Base-by-base conservation (phyloP, 2,113 vertebrate species). In the Podilymbus podiceps region DNA sequence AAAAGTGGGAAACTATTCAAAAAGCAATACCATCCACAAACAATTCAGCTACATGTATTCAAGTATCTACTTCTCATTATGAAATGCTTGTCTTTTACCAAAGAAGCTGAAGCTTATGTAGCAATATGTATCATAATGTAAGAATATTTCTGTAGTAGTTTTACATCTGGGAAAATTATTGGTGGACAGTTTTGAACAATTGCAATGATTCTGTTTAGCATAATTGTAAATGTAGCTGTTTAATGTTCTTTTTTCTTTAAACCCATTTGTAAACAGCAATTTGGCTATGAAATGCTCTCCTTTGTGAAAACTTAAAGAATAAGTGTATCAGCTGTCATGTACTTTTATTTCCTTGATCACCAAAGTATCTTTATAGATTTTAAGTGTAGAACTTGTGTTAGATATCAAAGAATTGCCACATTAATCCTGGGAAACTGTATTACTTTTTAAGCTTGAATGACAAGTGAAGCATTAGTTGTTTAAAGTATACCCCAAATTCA, bases 71-170 rank as follows among this genome's bases (percentile, higher is more conserved):
- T 58, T 69, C n/a, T 50, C 19, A 15, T 15, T 16, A 35, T 5
- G 7, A 86, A 62, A 27, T 33, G 6, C 14, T 88, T 62, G 2
- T 28, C 15, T 71, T 86, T 63, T 30, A 12, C 30, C n/a, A 75
- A 40, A 81, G 11, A 38, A 79, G 2, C 8, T 6, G 3, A 66
- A 3, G 1, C 6, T 77, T 0, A 3, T 12, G 17, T 16, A 63
- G 31, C 15, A n/a, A 27, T 52, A 68, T 40, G 14, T 42, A 42
- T 12, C 22, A 30, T 7, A 47, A 68, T 20, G 16, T 30, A 79
- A 35, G 24, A 71, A 42, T 44, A 28, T 68, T 71, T 78, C n/a
- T n/a, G 8, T 15, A 72, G 23, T 8, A 14, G 3, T 44, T 92
- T 85, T 71, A 60, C 19, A 59, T 35, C 2, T 18, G 46, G 17